Percentiles rank a stretch among this genome's conserved stretches.
phyloP scores from a whole-genome alignment of 2,888 invertebrate genomes.

The Nemotelus nigrinus region DNA sequence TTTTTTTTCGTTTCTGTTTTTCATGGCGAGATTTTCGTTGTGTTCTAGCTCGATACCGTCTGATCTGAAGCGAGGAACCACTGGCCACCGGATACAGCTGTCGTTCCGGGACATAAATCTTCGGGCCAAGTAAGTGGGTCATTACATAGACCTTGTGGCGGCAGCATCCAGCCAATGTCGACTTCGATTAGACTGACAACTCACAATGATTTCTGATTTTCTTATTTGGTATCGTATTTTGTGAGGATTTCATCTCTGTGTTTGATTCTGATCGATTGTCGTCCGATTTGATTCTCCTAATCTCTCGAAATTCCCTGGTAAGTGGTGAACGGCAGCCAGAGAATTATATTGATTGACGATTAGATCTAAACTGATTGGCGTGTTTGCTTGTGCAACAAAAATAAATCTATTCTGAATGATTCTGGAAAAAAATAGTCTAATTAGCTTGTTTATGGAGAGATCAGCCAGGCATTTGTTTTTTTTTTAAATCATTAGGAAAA shows the following conservation, averaged over 20 bases:
- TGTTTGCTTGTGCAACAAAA: too few species aligned
- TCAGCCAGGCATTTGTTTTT: too few species aligned
- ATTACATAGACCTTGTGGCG: constrained; percentile 21
- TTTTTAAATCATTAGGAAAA: too few species aligned
- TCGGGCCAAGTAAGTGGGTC: constrained; percentile 36
- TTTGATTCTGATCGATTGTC: neutral
- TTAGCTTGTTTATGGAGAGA: too few species aligned
- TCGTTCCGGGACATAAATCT: constrained; percentile 38
- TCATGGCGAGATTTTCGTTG: neutral
- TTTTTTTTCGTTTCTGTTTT: constrained; percentile 22
- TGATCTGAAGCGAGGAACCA: neutral
- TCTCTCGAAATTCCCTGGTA: neutral
- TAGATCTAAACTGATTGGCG: too few species aligned
- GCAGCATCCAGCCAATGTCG: neutral
- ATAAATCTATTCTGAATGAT: too few species aligned
- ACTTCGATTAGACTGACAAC: neutral
- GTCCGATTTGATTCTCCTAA: neutral
- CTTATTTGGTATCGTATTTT: too few species aligned
- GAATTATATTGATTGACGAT: constrained; percentile 7
- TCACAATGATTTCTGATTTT: too few species aligned
- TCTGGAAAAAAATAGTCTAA: too few species aligned
- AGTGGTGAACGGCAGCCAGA: neutral
- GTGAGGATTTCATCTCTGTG: neutral
- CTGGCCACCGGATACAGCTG: constrained; percentile 38
- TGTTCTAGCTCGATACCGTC: neutral